Conservation (phyloP, 1,140 invertebrate species). For the Temnothorax longispinosus region DNA sequence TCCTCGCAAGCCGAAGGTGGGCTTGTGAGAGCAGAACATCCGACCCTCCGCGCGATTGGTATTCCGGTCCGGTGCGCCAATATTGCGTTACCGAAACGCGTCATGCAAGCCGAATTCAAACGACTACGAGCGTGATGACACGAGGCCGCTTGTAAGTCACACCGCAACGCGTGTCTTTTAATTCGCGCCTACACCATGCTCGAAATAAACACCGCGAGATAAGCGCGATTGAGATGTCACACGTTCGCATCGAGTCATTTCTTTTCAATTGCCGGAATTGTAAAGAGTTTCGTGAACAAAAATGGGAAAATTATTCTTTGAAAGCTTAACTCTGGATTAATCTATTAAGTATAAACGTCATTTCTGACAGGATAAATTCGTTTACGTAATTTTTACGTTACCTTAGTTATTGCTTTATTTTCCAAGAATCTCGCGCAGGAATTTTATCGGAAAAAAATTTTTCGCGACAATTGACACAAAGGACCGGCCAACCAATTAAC, state of each 20-base stretch:
- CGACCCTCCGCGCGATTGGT: slow-evolving; percentile 78
- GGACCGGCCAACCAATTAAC: slow-evolving; percentile 18
- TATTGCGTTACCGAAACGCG: slow-evolving; percentile 85
- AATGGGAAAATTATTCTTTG: background rate
- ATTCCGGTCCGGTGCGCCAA: slow-evolving; percentile 82
- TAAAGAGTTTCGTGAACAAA: background rate
- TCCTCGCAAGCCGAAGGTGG: slow-evolving; percentile 54
- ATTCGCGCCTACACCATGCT: slow-evolving; percentile 72
- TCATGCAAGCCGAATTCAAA: slow-evolving; percentile 80
- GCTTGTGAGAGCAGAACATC: slow-evolving; percentile 56
- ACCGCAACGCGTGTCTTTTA: slow-evolving; percentile 80
- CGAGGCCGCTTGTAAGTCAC: slow-evolving; percentile 80
- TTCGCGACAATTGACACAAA: background rate
- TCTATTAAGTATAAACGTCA: background rate
- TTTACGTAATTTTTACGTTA: background rate
- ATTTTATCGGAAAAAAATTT: slow-evolving; percentile 6
- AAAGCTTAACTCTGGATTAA: background rate
- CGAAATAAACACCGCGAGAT: slow-evolving; percentile 63
- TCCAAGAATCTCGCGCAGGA: background rate
- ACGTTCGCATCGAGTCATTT: slow-evolving; percentile 34
- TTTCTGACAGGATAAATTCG: background rate
- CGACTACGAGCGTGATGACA: slow-evolving; percentile 67
- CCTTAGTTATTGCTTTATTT: background rate
- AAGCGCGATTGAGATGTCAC: slow-evolving; percentile 46
- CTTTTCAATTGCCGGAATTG: slow-evolving; percentile 47